A percentile compares a stretch with the other conserved stretches of the same genome.
Conservation (phyloP, 2,113 vertebrate genomes). For the Piaya cayana region DNA sequence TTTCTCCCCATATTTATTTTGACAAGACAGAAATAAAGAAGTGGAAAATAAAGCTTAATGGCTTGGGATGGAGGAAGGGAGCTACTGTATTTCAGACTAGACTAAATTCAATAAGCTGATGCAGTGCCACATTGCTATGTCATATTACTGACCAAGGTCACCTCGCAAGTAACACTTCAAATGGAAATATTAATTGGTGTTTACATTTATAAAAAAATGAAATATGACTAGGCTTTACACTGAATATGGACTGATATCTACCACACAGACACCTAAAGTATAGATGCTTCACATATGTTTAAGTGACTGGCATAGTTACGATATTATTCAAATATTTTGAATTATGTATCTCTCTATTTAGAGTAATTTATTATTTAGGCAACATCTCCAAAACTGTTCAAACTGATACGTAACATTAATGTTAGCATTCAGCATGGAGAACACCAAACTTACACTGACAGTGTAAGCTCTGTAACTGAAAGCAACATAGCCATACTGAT, state of each 20-base stretch:
- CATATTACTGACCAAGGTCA: background rate
- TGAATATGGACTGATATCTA: background rate
- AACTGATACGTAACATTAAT: background rate
- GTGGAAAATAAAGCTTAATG: slow-evolving; percentile 10
- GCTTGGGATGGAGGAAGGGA: background rate
- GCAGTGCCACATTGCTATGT: background rate
- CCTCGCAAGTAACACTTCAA: background rate
- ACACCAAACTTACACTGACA: background rate
- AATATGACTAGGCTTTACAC: background rate
- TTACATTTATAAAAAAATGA: background rate
- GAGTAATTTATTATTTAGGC: background rate
- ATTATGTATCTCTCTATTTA: background rate
- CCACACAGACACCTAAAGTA: background rate
- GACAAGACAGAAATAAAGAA: slow-evolving; percentile 20
- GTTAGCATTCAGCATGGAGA: background rate
- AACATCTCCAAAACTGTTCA: background rate
- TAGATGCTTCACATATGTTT: background rate
- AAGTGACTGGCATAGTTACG: background rate
- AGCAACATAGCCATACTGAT: background rate
- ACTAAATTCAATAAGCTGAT: background rate
- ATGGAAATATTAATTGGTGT: background rate
- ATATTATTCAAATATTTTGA: background rate
- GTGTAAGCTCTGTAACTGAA: background rate
- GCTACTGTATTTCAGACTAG: background rate
- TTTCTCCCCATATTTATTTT: background rate